phyloP scores from a whole-genome alignment of 2,797 vertebrate species.

The Squalus acanthias region DNA sequence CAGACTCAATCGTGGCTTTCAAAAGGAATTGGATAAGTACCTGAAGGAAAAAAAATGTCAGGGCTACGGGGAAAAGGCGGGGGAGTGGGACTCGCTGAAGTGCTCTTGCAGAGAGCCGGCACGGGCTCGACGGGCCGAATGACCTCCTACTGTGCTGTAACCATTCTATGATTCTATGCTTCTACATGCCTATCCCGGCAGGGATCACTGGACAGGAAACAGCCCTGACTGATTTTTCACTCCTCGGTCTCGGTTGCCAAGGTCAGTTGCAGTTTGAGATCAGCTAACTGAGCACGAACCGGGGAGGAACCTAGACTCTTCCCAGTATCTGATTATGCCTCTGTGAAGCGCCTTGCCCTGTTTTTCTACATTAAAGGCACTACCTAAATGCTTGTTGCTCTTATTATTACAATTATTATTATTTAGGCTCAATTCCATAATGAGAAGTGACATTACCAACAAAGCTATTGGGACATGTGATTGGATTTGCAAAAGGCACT shows the following conservation, averaged over 20 bases:
- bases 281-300: not conserved
- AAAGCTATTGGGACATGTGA: constrained; percentile 9
- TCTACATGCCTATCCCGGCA: no score
- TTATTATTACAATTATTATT: not conserved
- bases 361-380: not conserved
- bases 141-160: no score
- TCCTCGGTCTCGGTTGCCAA: not conserved
- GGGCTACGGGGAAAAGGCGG: no score
- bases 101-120: no score
- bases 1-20: no score
- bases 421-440: not conserved
- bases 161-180: no score
- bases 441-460: not conserved
- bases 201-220: no score
- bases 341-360: not conserved
- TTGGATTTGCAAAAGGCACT: not conserved
- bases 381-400: not conserved
- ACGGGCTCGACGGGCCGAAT: no score
- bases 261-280: not conserved
- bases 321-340: not conserved
- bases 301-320: not conserved
- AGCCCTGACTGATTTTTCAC: no score
- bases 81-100: no score
- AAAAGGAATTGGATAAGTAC: no score
- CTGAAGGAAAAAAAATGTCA: no score